Evolutionary conservation across 2,888 invertebrate species (phyloP).

Genomic region (Cheilosia pagana): DNA sequence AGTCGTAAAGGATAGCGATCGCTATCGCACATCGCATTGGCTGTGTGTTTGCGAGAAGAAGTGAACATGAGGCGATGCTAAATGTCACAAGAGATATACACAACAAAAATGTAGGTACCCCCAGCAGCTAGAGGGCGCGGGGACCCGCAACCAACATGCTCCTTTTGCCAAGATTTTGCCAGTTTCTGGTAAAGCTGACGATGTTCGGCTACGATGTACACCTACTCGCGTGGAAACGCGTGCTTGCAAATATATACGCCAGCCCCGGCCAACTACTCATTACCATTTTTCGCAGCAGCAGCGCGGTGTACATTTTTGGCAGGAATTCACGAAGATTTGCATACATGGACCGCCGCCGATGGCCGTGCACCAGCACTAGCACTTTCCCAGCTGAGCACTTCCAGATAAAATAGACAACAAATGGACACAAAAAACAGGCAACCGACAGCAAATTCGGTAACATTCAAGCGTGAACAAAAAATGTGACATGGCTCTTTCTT

Average conservation of each 20-base stretch:
- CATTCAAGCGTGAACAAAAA: slow-evolving; percentile 76
- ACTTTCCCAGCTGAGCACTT: slow-evolving; percentile 66
- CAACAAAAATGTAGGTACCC: slow-evolving; percentile 73
- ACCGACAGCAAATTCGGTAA: slow-evolving; percentile 58
- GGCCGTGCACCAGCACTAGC: slow-evolving; percentile 44
- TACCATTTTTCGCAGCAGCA: slow-evolving; percentile 75
- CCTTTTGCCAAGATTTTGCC: slow-evolving; percentile 55
- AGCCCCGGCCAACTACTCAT: slow-evolving; percentile 64
- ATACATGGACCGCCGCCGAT: slow-evolving; percentile 57
- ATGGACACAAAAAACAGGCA: not conserved
- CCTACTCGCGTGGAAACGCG: slow-evolving; percentile 75
- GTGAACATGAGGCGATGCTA: slow-evolving; percentile 73
- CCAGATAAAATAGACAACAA: slow-evolving; percentile 8
- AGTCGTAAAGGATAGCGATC: slow-evolving; percentile 75
- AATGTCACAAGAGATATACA: slow-evolving; percentile 75
- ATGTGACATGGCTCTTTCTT: slow-evolving; percentile 61
- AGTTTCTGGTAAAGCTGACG: slow-evolving; percentile 60
- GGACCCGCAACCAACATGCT: slow-evolving; percentile 22
- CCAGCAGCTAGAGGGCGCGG: slow-evolving; percentile 17
- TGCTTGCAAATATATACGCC: slow-evolving; percentile 66
- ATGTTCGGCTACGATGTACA: slow-evolving; percentile 70
- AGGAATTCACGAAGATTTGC: slow-evolving; percentile 75
- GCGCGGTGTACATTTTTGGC: slow-evolving; percentile 71
- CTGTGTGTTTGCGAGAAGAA: slow-evolving; percentile 61
- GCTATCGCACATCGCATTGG: slow-evolving; percentile 68